Base-by-base conservation (phyloP, 2,888 invertebrate genomes). In the Himalopsyche tibetana region DNA sequence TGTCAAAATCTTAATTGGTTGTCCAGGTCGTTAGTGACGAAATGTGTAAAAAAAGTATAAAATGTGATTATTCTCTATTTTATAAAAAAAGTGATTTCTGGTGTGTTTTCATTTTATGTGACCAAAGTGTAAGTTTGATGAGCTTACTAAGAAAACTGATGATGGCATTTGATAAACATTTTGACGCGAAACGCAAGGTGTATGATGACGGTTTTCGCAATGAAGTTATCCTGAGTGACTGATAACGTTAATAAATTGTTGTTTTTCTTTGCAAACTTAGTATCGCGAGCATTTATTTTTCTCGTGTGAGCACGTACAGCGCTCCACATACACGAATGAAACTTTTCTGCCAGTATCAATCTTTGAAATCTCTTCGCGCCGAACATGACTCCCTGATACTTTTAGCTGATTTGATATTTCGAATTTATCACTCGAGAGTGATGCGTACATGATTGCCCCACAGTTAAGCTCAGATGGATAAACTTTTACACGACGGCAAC, bases 281-380 rank as follows among this genome's bases (percentile, higher is more conserved):
- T 42, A 74, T 83, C 69, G 51, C 56, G 38, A 80, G 82, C 83
- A 42, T 86, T 86, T 86, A 83, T 86, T 83, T 85, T 85, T 80
- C 63, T 8, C 84, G 80, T 80, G 80, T 38, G 28, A 84, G 84
- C 42, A 15, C 69, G 51, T 74, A 74, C 55, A 51, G 28, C 17
- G 28, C 56, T 40, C 82, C 55, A 38, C 55, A 63, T 19, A 28
- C 28, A 19, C 63, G 28, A 19, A 63, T 63, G 63, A 63, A 63
- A 82, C 82, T 82, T 82, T 36, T 36, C 38, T 38, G 28, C 17
- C n/a, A 17, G 63, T 63, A 63, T 63, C 63, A 63, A 63, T 63
- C 28, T 63, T n/a, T 63, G 63, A 63, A 63, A 63, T 63, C 63
- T 63, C 63, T 63, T 15, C 28, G 9, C 28, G 28, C 19, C 63